These are phyloP conservation scores for Malthinus seriepunctatus DNA, from an alignment of 2,888 invertebrate genomes.

Conservation along the genomic window DNA sequence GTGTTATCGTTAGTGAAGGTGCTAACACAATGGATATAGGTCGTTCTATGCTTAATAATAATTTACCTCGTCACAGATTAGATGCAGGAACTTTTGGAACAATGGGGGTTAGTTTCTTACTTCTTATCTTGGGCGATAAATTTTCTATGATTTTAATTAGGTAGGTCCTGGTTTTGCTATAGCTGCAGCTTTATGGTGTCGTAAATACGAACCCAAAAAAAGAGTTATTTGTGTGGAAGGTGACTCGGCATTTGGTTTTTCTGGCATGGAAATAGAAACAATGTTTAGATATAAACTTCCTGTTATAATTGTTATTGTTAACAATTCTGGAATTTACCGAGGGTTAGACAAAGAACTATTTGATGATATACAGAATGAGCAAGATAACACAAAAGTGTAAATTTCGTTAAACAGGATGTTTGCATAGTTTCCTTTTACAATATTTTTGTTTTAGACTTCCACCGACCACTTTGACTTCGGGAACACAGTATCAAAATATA, in stretches of 20 bases:
- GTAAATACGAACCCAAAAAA: constrained; percentile 78
- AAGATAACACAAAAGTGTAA: constrained; percentile 62
- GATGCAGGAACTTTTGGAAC: constrained; percentile 98
- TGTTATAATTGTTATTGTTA: constrained; percentile 86
- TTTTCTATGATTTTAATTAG: constrained; percentile 43
- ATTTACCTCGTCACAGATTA: constrained; percentile 81
- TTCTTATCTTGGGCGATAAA: neutral
- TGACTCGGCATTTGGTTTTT: constrained; percentile 97
- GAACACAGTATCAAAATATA: constrained; percentile 88
- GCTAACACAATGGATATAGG: constrained; percentile 99
- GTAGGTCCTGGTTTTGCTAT: constrained; percentile 89
- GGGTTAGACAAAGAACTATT: constrained; percentile 81
- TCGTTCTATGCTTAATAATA: constrained; percentile 83
- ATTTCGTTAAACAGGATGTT: neutral
- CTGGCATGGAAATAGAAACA: constrained; percentile 98
- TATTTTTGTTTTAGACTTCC: constrained; percentile 68
- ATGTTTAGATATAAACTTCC: constrained; percentile 93
- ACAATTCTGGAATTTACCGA: constrained; percentile 94
- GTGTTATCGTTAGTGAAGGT: constrained; percentile 93
- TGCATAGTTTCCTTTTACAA: neutral
- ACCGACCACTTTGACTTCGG: constrained; percentile 77
- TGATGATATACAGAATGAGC: constrained; percentile 68
- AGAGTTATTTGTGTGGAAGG: constrained; percentile 93
- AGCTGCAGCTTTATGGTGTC: constrained; percentile 89
- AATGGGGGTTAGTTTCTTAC: constrained; percentile 73